Evolutionary conservation across 2,113 vertebrate species (phyloP).

Genomic region (Calcarius ornatus): DNA sequence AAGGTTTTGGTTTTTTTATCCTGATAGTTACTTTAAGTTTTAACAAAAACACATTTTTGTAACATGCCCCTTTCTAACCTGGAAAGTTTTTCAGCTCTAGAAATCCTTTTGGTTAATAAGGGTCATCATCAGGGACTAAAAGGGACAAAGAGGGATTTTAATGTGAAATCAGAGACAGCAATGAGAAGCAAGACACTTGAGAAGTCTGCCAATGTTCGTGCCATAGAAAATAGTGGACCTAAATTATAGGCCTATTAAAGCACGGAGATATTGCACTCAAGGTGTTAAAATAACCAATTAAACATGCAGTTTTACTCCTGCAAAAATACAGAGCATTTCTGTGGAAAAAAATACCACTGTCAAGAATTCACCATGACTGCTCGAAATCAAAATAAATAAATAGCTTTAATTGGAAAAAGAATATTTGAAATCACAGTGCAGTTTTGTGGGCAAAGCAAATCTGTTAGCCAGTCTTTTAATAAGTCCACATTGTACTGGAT

Average conservation of each 20-base stretch:
- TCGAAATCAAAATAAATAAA: conserved; percentile 63
- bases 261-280: neutral
- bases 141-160: conserved; percentile 26
- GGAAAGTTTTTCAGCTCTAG: neutral
- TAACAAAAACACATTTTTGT: neutral
- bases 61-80: neutral
- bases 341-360: conserved; percentile 8
- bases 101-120: conserved; percentile 33
- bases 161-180: conserved; percentile 39
- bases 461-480: conserved; percentile 48
- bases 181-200: conserved; percentile 22
- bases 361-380: conserved; percentile 6
- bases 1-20: neutral
- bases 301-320: conserved; percentile 22
- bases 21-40: neutral
- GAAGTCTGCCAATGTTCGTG: neutral
- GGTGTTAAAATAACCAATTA: conserved; percentile 62
- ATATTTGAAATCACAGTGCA: conserved; percentile 41
- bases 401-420: conserved; percentile 36
- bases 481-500: conserved; percentile 9
- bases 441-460: conserved; percentile 34
- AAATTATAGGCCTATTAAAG: conserved; percentile 48
- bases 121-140: neutral
- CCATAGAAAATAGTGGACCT: conserved; percentile 23
- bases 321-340: conserved; percentile 42